phyloP scores from a whole-genome alignment of 2,797 vertebrate species.

The Sebastes hubbsi region DNA sequence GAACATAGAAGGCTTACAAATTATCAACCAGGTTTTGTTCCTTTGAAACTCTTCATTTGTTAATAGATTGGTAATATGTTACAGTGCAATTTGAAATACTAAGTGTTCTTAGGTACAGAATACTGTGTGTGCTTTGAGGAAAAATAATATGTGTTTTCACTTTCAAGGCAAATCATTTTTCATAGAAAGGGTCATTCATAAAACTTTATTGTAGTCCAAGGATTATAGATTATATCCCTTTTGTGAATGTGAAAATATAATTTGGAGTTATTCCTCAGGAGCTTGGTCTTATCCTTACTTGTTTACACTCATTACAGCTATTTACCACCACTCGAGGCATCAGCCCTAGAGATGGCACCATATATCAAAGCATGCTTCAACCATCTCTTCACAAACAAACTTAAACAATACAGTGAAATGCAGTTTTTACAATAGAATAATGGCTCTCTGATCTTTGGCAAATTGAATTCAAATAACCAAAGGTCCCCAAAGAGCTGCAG shows the following conservation, averaged over 20 bases:
- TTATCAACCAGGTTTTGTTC: background rate
- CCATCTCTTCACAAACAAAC: background rate
- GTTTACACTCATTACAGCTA: slow-evolving; percentile 63
- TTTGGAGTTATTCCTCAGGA: slow-evolving; percentile 37
- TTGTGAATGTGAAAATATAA: slow-evolving; percentile 12
- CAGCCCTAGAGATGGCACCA: slow-evolving; percentile 23
- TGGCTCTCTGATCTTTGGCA: slow-evolving; percentile 59
- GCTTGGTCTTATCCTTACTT: slow-evolving; percentile 40
- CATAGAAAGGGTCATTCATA: background rate
- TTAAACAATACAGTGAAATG: slow-evolving; percentile 25
- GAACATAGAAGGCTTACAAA: background rate
- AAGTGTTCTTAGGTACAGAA: background rate
- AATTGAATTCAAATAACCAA: slow-evolving; percentile 69
- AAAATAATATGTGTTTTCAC: background rate
- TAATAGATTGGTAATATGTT: background rate
- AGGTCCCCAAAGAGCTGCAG: slow-evolving; percentile 34
- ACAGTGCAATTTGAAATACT: background rate
- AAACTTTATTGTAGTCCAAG: background rate
- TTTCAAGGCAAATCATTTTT: background rate
- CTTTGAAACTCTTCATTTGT: background rate
- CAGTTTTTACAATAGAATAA: slow-evolving; percentile 44
- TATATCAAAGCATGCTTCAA: slow-evolving; percentile 51
- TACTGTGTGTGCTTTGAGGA: background rate
- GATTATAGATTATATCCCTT: slow-evolving; percentile 8
- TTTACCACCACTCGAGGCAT: slow-evolving; percentile 50